Base-by-base conservation (phyloP, 2,113 vertebrate species). In the Fulmarus glacialis region DNA sequence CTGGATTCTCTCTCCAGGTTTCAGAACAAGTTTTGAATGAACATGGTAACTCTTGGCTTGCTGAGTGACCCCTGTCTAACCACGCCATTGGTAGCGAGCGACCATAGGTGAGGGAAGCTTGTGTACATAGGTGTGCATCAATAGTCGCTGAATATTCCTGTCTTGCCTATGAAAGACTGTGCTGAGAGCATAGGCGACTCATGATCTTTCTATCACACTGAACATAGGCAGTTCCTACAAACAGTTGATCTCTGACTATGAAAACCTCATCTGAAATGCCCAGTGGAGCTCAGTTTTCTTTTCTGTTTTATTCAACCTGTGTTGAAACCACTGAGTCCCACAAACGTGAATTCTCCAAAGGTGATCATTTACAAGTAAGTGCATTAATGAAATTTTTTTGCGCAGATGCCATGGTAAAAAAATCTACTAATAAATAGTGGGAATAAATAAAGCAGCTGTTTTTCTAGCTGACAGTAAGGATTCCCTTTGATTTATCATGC, bases 41-140 rank as follows among this genome's bases (percentile, higher is more conserved):
- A 42, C 19, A 2, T 40, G 8, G n/a, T 62, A 50, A 19, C 15
- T 55, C n/a, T n/a, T 50, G 71, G 15, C 38, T 67, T 80, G 67
- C 48, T 52, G 58, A 71, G 60, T 71, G 79, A 63, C 9, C 32
- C 38, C 32, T 1, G 0, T 47, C 48, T 50, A 68, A 59, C 21
- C 0, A 0, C 9, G 53, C n/a, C 4, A 0, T 36, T 68, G 38
- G n/a, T 7, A 59, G 17, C 1, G 1, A 63, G n/a, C 0, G 1
- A 20, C 60, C 30, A 5, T 3, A 62, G 50, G 82, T 53, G 42
- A 82, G 56, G 50, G 21, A 62, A 68, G 20, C 59, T 64, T 73
- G 13, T 60, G 38, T 36, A 5, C 7, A 2, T 4, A 23, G 17
- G 2, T 66, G 18, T 56, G 42, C 50, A 38, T 56, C n/a, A 34